Evolutionary conservation across 2,888 invertebrate species (phyloP).

Genomic region (Alloscopus bannaensis): DNA sequence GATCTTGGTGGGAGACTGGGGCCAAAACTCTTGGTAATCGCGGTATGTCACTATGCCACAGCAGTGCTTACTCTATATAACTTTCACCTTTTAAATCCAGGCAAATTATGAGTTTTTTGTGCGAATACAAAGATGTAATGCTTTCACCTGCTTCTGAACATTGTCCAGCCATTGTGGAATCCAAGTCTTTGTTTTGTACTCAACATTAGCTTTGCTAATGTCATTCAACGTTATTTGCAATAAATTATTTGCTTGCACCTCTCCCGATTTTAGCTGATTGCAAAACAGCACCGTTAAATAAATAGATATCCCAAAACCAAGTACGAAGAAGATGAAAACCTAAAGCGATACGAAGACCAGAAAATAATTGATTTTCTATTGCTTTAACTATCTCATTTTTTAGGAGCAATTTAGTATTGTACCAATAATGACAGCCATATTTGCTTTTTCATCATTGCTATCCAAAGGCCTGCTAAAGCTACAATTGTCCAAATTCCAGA

Average conservation of each 20-base stretch:
- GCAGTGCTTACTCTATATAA: conserved; percentile 58
- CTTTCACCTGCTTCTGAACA: conserved; percentile 58
- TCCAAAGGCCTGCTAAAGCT: conserved; percentile 21
- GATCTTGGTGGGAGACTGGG: conserved; percentile 14
- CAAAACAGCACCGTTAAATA: conserved; percentile 33
- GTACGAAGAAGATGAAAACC: conserved; percentile 33
- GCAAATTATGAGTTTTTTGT: neutral
- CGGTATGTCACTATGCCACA: conserved; percentile 61
- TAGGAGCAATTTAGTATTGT: neutral
- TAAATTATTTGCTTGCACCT: conserved; percentile 23
- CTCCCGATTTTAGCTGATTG: conserved; percentile 28
- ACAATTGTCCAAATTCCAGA: conserved; percentile 9
- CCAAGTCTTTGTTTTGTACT: conserved; percentile 22
- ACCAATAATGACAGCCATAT: conserved; percentile 26
- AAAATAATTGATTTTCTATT: too few species aligned
- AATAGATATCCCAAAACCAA: conserved; percentile 24
- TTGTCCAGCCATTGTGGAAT: conserved; percentile 66
- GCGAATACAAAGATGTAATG: neutral
- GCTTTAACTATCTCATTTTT: neutral
- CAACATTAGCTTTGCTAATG: neutral
- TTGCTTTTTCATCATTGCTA: conserved; percentile 31
- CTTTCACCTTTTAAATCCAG: neutral
- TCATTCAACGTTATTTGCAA: conserved; percentile 12
- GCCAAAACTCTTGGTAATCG: conserved; percentile 66
- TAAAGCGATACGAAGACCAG: neutral